phyloP scores from a whole-genome alignment of 2,113 vertebrate species.

The Heterocephalus glaber region DNA sequence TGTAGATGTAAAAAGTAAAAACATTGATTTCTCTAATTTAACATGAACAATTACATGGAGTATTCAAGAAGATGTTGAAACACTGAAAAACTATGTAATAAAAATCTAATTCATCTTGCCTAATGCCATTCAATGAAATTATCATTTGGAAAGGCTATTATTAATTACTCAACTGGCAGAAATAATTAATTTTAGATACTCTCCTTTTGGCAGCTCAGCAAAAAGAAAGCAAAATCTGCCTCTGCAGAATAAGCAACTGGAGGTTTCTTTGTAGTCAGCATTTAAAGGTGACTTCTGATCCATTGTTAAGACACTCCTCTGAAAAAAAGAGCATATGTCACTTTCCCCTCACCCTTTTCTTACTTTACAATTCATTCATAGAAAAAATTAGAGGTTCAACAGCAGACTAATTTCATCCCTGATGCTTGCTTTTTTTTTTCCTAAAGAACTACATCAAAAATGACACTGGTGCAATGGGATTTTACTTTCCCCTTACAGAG shows the following conservation, averaged over 20 bases:
- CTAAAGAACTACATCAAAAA: conserved; percentile 69
- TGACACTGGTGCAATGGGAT: conserved; percentile 57
- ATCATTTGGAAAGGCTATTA: conserved; percentile 67
- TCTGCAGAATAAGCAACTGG: conserved; percentile 69
- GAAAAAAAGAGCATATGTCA: conserved; percentile 54
- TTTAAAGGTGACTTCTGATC: conserved; percentile 77
- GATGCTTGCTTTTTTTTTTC: conserved; percentile 1
- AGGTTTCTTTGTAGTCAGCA: conserved; percentile 72
- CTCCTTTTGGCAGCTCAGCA: conserved; percentile 68
- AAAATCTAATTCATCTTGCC: conserved; percentile 65
- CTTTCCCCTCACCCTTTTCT: conserved; percentile 60
- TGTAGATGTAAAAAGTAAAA: neutral
- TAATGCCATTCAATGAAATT: conserved; percentile 62
- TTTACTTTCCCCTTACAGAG: conserved; percentile 73
- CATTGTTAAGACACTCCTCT: conserved; percentile 64
- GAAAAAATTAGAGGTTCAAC: conserved; percentile 51
- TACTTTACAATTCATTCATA: conserved; percentile 71
- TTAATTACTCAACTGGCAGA: conserved; percentile 76
- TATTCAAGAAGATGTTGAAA: conserved; percentile 29
- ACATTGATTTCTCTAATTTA: neutral
- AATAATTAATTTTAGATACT: conserved; percentile 73
- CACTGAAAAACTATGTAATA: conserved; percentile 36
- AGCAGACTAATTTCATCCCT: conserved; percentile 58
- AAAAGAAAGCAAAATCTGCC: conserved; percentile 68
- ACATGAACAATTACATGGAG: neutral